Percentiles rank a stretch among this genome's conserved stretches.
Conservation (phyloP, 2,797 vertebrate genomes). For the Acipenser transmontanus region DNA sequence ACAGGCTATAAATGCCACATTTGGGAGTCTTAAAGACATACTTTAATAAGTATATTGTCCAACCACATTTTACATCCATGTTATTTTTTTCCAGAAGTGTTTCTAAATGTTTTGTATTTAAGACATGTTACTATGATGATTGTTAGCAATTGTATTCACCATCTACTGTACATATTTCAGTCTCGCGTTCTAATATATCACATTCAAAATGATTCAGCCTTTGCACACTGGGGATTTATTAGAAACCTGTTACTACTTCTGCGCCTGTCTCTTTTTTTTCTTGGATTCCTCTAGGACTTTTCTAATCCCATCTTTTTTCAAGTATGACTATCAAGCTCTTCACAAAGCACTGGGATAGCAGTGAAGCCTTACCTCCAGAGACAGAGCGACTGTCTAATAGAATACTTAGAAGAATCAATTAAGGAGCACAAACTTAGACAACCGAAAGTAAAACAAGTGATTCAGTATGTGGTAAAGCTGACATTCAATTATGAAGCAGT, state of each 20-base stretch:
- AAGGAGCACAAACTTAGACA: constrained; percentile 3
- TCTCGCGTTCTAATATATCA: no score
- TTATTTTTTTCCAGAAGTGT: no score
- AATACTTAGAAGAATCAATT: constrained; percentile 21
- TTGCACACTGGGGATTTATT: neutral
- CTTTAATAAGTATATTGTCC: no score
- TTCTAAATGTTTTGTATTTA: no score
- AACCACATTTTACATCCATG: no score
- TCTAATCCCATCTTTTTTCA: constrained; percentile 15
- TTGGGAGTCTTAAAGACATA: no score
- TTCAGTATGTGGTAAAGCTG: constrained; percentile 2
- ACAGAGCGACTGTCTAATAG: constrained; percentile 11
- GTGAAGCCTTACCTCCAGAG: constrained; percentile 13
- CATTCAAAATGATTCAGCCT: neutral
- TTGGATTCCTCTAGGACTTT: constrained; percentile 7
- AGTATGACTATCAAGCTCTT: constrained; percentile 8
- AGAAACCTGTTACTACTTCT: constrained; percentile 1
- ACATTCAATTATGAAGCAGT: neutral
- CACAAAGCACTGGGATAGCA: constrained; percentile 1
- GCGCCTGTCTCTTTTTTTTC: neutral
- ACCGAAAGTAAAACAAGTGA: neutral
- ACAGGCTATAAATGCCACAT: no score
- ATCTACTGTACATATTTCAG: no score
- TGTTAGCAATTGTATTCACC: no score
- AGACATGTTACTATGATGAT: no score